Evolutionary conservation across 2,888 invertebrate species (phyloP), one percentile per base, ranked within the genome.

Genomic region (Plemyria rubiginata): DNA sequence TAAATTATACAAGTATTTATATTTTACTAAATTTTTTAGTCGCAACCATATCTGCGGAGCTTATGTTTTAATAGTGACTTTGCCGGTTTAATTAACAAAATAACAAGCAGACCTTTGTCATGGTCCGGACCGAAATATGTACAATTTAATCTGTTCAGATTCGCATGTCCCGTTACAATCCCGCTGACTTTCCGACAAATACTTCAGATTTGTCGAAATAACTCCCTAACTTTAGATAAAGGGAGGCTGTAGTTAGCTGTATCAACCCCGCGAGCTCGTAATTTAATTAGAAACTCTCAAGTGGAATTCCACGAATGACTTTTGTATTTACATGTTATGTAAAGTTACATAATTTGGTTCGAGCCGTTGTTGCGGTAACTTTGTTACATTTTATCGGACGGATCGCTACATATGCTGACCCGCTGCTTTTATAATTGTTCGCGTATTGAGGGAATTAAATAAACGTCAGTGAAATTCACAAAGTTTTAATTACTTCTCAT

Each of bases 241-340:
- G 85, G 85, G 77, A 66, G 70, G 72, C 72, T 76, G 75, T 83
- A 84, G 82, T 85, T 80, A 81, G 79, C 77, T 79, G 78, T 84
- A 83, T 84, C 80, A 78, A 73, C 68, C 73, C 76, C 70, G 71
- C 62, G 70, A 76, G 75, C 75, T 79, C 76, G 79, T 85, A 82
- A 87, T 87, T 87, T 84, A 88, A 88, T 88, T 87, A 85, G 83
- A 85, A 86, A 86, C 84, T 86, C 82, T 79, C 75, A 74, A 80
- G 78, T 76, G 85, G 81, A 86, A 88, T 89, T 86, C 81, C 79
- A 75, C 72, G 79, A 85, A 85, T 87, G 82, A 86, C 84, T 83
- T 83, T 84, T 80, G 83, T 82, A 84, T 84, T 81, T 82, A 82
- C 78, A 80, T 74, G 74, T 77, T 81, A 77, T 72, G 72, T 74